phyloP scores from a whole-genome alignment of 2,888 invertebrate genomes.

The Eutolmus rufibarbis region DNA sequence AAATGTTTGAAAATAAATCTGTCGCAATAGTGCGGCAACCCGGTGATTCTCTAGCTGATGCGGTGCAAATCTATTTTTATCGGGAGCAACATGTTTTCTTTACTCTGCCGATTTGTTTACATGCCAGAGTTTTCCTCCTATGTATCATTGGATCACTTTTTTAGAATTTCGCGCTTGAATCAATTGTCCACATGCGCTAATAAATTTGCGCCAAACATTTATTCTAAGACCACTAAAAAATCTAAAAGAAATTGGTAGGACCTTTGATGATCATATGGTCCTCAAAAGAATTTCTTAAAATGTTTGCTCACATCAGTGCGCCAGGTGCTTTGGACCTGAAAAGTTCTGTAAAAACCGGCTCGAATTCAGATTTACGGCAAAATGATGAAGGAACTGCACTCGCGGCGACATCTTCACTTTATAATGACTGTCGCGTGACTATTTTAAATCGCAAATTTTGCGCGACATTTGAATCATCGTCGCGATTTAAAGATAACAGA shows the following conservation, averaged over 20 bases:
- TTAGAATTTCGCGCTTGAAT: neutral
- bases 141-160: neutral
- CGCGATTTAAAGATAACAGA: neutral
- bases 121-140: neutral
- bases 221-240: neutral
- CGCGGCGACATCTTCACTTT: neutral
- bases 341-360: neutral
- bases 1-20: neutral
- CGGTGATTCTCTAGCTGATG: neutral
- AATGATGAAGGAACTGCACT: neutral
- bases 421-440: neutral
- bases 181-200: neutral
- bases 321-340: constrained; percentile 7
- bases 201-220: neutral
- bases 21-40: neutral
- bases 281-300: neutral
- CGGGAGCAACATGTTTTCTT: neutral
- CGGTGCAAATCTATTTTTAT: neutral
- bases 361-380: neutral
- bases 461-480: neutral
- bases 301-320: neutral
- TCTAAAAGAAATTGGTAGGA: neutral
- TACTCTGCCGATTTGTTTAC: neutral
- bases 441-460: neutral
- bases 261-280: neutral